phyloP scores from a whole-genome alignment of 1,140 invertebrate genomes.

The Bombus impatiens region DNA sequence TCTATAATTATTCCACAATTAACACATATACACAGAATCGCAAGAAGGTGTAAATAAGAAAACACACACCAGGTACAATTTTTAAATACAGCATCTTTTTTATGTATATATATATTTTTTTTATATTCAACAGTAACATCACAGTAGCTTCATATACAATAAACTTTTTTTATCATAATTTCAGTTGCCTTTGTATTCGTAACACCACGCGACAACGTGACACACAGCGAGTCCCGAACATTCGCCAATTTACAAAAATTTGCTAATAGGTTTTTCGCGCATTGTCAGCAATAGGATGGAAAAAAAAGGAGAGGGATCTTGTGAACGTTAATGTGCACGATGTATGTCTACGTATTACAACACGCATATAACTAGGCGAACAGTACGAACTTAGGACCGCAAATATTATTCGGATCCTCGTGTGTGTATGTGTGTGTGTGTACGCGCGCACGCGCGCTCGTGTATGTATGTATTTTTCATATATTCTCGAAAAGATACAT shows the following conservation, averaged over 20 bases:
- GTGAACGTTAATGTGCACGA: background rate
- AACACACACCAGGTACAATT: slow-evolving; percentile 38
- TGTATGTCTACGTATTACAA: background rate
- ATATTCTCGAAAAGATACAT: no score
- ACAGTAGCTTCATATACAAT: slow-evolving; percentile 82
- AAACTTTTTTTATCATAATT: slow-evolving; percentile 74
- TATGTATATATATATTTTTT: slow-evolving; percentile 72
- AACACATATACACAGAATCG: background rate
- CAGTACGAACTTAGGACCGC: background rate
- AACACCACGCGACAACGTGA: slow-evolving; percentile 68
- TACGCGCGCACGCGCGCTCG: fast-evolving
- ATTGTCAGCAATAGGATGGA: background rate
- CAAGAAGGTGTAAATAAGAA: slow-evolving; percentile 41
- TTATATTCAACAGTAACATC: slow-evolving; percentile 82
- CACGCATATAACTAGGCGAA: background rate
- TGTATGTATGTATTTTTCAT: no score
- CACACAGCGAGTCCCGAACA: slow-evolving; percentile 70
- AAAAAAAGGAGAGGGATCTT: background rate
- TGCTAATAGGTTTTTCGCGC: background rate
- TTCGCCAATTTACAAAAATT: slow-evolving; percentile 48
- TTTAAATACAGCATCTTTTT: slow-evolving; percentile 71
- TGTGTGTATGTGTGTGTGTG: no score
- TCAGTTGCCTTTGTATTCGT: slow-evolving; percentile 64
- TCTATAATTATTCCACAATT: background rate
- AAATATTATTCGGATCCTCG: background rate